Evolutionary conservation across 2,888 invertebrate species (phyloP), one percentile per base, ranked within the genome.

Genomic region (Nephrocerus scutellatus): DNA sequence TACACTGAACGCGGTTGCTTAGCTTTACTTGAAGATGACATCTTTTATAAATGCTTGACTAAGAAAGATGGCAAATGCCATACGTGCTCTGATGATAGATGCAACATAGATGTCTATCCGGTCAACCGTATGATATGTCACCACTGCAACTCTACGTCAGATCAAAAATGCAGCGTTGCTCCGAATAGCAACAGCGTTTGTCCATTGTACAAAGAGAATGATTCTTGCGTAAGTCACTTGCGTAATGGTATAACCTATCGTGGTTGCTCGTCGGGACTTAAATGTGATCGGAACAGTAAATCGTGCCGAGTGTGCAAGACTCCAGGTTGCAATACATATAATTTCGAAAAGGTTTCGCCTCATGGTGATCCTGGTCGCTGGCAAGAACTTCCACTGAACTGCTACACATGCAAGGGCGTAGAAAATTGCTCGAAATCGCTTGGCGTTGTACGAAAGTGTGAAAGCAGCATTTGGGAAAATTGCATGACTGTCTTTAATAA

Each of bases 311-410:
- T 49, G 3, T 65, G 65, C 44, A 42, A 29, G 24, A 36, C 22
- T 1, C 20, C 57, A 8, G 41, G 36, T 12, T 65, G 65, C 44
- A 65, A 65, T 41, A 56, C 48, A 1, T 33, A 57, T 5, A 49
- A 63, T 22, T 36, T 65, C 21, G 52, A 54, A 13, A 42, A 39
- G 5, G 12, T 52, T 1, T 35, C 43, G 25, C 44, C 40, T 4
- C 51, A 62, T 30, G 64, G 63, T 1, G 21, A 43, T 3, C 63
- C 65, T 0, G 66, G 66, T 3, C 42, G 20, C 4, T 65, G 66
- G 66, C 65, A 65, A 25, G 41, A 48, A 15, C 31, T 53, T 0
- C 65, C 65, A 5, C 49, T 65, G 9, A 50, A 42, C 19, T 65
- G 65, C 10, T 37, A 51, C 1, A 43, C 42, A 10, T 65, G 65